Evolutionary conservation across 92 coral and sea anemone species (phyloP).

Genomic region (Parazoanthus swiftii): DNA sequence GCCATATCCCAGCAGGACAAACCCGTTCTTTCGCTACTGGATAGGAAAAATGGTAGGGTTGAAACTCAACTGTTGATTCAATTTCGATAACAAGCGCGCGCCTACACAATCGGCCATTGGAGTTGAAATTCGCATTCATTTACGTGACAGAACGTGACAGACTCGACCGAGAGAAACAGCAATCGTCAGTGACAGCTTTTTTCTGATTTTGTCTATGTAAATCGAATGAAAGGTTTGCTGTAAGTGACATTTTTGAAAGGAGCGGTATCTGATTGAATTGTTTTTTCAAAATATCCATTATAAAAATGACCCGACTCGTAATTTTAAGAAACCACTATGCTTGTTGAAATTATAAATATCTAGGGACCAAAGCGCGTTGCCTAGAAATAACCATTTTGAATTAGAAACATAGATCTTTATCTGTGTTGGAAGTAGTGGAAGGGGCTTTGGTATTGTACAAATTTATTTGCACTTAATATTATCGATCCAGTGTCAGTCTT

Average conservation of each 20-base stretch:
- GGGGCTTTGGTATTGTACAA: background rate
- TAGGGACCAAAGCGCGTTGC: constrained; percentile 16
- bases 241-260: constrained; percentile 35
- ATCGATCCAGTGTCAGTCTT: background rate
- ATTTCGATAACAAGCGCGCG: constrained; percentile 18
- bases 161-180: constrained; percentile 1
- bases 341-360: constrained; percentile 26
- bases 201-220: background rate
- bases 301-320: constrained; percentile 19
- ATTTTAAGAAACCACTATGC: constrained; percentile 21
- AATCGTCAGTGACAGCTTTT: background rate
- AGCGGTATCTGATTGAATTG: constrained; percentile 40
- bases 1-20: constrained; percentile 30
- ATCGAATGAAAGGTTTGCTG: background rate
- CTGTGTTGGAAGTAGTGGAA: background rate
- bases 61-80: constrained; percentile 26
- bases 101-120: background rate
- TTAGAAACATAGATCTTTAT: constrained; percentile 35
- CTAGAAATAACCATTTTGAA: constrained; percentile 25
- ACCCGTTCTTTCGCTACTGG: constrained; percentile 42
- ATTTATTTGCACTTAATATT: constrained; percentile 11
- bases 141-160: constrained; percentile 41
- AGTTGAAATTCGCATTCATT: background rate
- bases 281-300: constrained; percentile 26
- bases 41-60: constrained; percentile 44